These are phyloP conservation scores for Desoria tigrina DNA, from an alignment of 2,888 invertebrate species.

Conservation along the genomic window DNA sequence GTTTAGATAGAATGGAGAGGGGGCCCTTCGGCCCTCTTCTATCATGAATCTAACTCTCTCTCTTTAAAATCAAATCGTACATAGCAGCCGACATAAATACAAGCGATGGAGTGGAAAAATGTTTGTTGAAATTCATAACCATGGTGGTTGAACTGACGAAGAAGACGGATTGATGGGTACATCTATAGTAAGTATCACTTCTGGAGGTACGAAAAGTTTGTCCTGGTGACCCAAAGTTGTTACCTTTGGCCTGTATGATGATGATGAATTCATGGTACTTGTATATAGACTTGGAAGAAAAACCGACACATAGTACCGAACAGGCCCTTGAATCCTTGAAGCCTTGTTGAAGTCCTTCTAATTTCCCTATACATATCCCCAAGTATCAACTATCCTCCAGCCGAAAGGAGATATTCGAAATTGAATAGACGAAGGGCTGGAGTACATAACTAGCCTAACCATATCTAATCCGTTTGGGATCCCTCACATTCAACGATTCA, in stretches of 20 bases:
- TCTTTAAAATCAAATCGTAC: too few species aligned
- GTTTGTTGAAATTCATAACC: conserved; percentile 28
- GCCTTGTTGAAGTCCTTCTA: conserved; percentile 20
- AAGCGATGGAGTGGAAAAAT: conserved; percentile 36
- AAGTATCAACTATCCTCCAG: too few species aligned
- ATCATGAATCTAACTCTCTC: too few species aligned
- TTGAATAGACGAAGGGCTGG: not conserved
- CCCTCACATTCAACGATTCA: conserved; percentile 4
- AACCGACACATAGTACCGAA: not conserved
- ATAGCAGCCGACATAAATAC: conserved; percentile 17
- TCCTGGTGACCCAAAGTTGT: conserved; percentile 4
- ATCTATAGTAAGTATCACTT: not conserved
- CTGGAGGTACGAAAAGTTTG: not conserved
- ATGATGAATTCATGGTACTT: too few species aligned
- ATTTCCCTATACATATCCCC: too few species aligned
- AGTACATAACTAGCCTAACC: conserved; percentile 50
- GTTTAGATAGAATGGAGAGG: too few species aligned
- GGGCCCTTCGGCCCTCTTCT: too few species aligned
- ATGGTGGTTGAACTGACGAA: not conserved
- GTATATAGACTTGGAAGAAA: not conserved
- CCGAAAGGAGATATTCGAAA: conserved; percentile 6
- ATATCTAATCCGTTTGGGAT: conserved; percentile 51
- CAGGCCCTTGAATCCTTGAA: not conserved
- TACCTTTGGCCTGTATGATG: too few species aligned
- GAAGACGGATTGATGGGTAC: conserved; percentile 6